Evolutionary conservation across 2,113 vertebrate species (phyloP), one percentile per base, ranked within the genome.

Genomic region (Toxostoma redivivum): DNA sequence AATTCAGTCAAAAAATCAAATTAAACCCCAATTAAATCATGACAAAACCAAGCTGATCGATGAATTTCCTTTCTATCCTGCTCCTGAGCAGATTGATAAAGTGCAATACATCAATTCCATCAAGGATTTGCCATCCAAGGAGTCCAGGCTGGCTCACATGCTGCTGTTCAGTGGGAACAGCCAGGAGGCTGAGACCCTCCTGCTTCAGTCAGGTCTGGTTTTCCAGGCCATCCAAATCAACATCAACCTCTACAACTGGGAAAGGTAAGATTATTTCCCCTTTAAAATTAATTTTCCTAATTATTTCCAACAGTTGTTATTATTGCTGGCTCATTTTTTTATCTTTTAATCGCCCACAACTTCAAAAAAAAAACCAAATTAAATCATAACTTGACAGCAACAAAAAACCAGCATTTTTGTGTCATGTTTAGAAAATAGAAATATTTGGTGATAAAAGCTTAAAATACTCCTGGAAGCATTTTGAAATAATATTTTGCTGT

Each of bases 201-300:
- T 99, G 50, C 97, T 99, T 14, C 99, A 99, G 89, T 92, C 98
- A 53, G 99, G 99, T 57, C 98, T 99, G 74, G 42, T 98, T 51
- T 99, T 99, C 92, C 99, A 99, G 72, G 99, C 99, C 20, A 99
- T 99, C 81, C 99, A 98, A 97, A 78, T 99, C 96, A 99, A 99
- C 97, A 99, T 99, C 27, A 96, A 98, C 72, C 98, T 99, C 33
- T 99, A 98, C 98, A 99, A 99, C 92, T 99, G 99, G 99, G 99
- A 99, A 76, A 99, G 99, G 99, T 99, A 98, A 48, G 70, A 78
- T 60, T 58, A 40, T 14, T 15, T 30, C 4, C 47, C 45, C 31
- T 14, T 33, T 22, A 14, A 19, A 71, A 1, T 10, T 10, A 3
- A 0, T 35, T 71, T 51, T 69, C 25, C 9, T 65, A 21, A 25